Conservation (phyloP, 2,113 vertebrate genomes). For the Pteronura brasiliensis region DNA sequence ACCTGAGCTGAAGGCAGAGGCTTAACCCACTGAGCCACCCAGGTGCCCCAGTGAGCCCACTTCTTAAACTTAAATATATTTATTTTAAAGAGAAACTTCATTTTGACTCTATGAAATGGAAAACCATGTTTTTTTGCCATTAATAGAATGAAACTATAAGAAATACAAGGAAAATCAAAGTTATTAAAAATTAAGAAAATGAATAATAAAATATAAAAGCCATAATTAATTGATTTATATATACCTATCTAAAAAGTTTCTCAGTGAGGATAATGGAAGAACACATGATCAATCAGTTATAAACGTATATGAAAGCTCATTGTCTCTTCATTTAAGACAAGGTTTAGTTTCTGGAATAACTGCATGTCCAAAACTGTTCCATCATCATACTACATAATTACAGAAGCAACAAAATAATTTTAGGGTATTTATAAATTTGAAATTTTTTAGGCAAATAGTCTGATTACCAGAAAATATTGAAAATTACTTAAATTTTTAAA, state of each 20-base stretch:
- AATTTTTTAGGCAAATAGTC: not conserved
- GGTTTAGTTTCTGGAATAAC: not conserved
- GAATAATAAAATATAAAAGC: not conserved
- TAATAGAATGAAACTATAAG: not conserved
- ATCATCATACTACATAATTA: not conserved
- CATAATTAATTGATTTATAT: not conserved
- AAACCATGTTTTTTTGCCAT: not conserved
- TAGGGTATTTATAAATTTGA: not conserved
- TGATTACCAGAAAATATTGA: not conserved
- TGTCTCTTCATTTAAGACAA: not conserved
- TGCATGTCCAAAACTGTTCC: not conserved
- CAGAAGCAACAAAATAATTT: not conserved
- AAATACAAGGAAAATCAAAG: not conserved
- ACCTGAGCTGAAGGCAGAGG: too few species aligned
- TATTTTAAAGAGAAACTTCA: not conserved
- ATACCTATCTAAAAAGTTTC: not conserved
- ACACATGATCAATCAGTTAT: not conserved
- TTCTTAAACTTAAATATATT: not conserved
- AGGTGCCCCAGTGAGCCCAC: not conserved
- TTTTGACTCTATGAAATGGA: not conserved
- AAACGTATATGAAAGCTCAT: not conserved
- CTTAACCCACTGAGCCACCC: too few species aligned
- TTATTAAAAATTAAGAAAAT: not conserved
- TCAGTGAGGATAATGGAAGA: not conserved
- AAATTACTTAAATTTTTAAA: not conserved